phyloP scores from a whole-genome alignment of 1,140 invertebrate species.

The Semibalanus balanoides region DNA sequence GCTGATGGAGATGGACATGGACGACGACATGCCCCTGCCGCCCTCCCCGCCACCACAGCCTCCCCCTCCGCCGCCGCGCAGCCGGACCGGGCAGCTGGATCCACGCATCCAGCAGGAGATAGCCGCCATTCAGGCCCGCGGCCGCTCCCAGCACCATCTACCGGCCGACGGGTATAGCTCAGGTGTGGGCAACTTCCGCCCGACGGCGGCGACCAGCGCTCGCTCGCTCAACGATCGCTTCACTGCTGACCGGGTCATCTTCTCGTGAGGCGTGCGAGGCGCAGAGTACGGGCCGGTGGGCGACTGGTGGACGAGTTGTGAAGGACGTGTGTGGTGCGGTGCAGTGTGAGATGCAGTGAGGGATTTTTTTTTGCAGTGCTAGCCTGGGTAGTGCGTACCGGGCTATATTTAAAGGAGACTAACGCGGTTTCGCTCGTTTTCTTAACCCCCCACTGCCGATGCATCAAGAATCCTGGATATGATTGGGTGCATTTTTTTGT shows the following conservation, averaged over 20 bases:
- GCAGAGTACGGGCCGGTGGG: no score
- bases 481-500: no score
- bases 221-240: slow-evolving; percentile 2
- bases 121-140: not conserved
- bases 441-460: no score
- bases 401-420: no score
- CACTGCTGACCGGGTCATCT: not conserved
- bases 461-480: no score
- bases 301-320: no score
- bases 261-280: not conserved
- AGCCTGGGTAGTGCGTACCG: no score
- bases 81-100: not conserved
- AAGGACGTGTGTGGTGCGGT: no score
- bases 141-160: not conserved
- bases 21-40: not conserved
- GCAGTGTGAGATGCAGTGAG: no score
- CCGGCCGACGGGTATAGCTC: not conserved
- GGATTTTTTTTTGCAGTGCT: no score
- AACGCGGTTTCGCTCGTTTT: no score
- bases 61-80: not conserved
- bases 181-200: not conserved
- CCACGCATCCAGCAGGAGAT: slow-evolving; percentile 6
- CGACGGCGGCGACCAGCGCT: not conserved
- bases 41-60: not conserved
- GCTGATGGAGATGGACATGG: not conserved